Evolutionary conservation across 2,888 invertebrate species (phyloP), one percentile per base, ranked within the genome.

Genomic region (Cataglyphis altisquamis): DNA sequence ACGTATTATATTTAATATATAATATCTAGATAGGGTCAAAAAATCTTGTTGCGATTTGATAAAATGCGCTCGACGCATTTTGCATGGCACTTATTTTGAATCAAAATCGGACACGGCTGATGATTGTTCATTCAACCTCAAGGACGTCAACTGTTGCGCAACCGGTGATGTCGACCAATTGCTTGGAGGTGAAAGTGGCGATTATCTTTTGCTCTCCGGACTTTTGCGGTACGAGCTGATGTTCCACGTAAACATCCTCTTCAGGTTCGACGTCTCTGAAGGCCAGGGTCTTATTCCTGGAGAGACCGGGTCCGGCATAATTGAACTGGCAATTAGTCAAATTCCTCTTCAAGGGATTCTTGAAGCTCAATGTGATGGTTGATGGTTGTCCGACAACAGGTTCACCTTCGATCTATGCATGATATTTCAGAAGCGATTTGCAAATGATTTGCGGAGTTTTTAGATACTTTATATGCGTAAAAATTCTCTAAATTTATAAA

Each of bases 111-210:
- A 60, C 29, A 55, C 3, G 29, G 67, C 21, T 62, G 12, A 12
- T 57, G n/a, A 29, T 29, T 29, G 10, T 63, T 90, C 52, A 90
- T 45, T 90, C 87, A 67, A 94, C 92, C 21, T 91, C 94, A 25
- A 91, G 95, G 1, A 97, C 97, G 77, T 96, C 96, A 1, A 96
- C 95, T 66, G 95, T 95, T 29, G 96, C 96, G 0, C 97, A 96
- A 55, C 97, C 97, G 8, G 95, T 96, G 84, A 98, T 96, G 91
- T 97, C 97, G 80, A 96, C 95, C 12, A 98, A 95, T 92, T 97
- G 96, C 41, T 95, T 96, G 0, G 97, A 97, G 70, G 96, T 96
- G 94, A 97, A 97, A 15, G 97, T 97, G 0, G 96, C 97, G 15
- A 97, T 96, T 81, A 97, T 95, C 91, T 96, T 96, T 85, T 97